Conservation (phyloP, 2,797 vertebrate genomes). For the Taenioides sp. region DNA sequence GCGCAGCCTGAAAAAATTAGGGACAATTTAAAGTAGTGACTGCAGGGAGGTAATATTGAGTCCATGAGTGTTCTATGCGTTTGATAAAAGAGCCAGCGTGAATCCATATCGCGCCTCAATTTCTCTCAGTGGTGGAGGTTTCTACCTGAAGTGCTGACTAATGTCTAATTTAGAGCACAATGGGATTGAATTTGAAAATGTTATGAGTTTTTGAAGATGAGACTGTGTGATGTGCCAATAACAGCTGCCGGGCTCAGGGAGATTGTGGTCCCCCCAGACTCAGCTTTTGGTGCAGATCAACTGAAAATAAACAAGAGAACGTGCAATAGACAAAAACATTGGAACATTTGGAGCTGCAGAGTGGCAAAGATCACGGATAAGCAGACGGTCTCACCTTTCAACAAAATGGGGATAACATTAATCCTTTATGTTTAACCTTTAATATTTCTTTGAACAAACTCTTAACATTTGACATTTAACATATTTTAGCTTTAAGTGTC, state of each 20-base stretch:
- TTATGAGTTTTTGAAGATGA: constrained; percentile 54
- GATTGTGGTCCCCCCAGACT: constrained; percentile 13
- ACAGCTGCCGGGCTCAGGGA: constrained; percentile 41
- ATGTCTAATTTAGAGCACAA: constrained; percentile 50
- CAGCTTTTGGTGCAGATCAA: constrained; percentile 27
- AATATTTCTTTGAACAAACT: background rate
- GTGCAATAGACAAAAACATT: background rate
- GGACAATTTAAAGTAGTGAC: constrained; percentile 38
- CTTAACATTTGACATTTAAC: background rate
- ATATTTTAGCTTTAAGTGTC: background rate
- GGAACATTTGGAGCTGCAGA: background rate
- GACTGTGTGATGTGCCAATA: constrained; percentile 42
- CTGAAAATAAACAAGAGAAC: constrained; percentile 29
- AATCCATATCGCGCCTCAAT: constrained; percentile 42
- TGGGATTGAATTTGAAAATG: constrained; percentile 54
- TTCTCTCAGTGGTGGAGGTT: constrained; percentile 35
- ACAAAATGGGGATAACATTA: background rate
- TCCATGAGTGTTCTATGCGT: constrained; percentile 11
- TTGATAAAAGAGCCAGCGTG: constrained; percentile 30
- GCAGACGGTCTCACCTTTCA: background rate
- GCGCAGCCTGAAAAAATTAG: constrained; percentile 17
- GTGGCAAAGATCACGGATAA: background rate
- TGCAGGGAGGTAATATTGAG: constrained; percentile 22
- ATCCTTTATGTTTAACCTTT: background rate
- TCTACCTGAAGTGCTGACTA: constrained; percentile 60